A percentile compares a stretch with the other conserved stretches of the same genome.
Evolutionary conservation across 1,140 invertebrate species (phyloP).

Genomic region (Brachionus rubens): DNA sequence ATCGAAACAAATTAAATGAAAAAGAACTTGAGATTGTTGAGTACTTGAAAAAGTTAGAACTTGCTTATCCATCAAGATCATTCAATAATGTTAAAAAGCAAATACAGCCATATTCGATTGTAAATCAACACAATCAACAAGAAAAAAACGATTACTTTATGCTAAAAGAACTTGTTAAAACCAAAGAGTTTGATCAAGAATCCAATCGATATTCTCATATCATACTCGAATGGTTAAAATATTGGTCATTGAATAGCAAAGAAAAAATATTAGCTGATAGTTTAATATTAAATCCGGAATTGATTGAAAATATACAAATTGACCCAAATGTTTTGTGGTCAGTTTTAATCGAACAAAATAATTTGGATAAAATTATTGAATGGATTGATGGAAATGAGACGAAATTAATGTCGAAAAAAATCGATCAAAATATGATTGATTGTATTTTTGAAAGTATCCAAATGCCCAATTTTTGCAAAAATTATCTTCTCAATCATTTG

Average conservation of each 20-base stretch:
- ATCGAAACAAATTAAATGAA: conserved; percentile 30
- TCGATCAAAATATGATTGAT: conserved; percentile 30
- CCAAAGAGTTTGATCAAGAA: neutral
- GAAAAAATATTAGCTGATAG: conserved; percentile 17
- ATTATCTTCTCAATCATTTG: conserved; percentile 7
- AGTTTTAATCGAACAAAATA: conserved; percentile 11
- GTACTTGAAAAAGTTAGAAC: neutral
- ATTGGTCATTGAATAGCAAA: neutral
- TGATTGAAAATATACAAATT: neutral
- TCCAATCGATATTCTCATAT: conserved; percentile 21
- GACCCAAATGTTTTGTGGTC: neutral
- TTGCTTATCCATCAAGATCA: conserved; percentile 10
- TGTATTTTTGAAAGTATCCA: neutral
- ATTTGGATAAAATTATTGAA: neutral
- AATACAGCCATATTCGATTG: neutral
- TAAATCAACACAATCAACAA: neutral
- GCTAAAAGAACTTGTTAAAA: neutral
- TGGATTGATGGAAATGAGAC: conserved; percentile 18
- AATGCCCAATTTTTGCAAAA: neutral
- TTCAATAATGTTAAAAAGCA: neutral
- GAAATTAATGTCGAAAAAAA: neutral
- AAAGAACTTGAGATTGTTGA: conserved; percentile 16
- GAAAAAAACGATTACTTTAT: conserved; percentile 12
- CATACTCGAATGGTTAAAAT: conserved; percentile 19
- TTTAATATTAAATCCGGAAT: neutral